phyloP scores from a whole-genome alignment of 2,888 invertebrate genomes.

The Epinotia ramella region DNA sequence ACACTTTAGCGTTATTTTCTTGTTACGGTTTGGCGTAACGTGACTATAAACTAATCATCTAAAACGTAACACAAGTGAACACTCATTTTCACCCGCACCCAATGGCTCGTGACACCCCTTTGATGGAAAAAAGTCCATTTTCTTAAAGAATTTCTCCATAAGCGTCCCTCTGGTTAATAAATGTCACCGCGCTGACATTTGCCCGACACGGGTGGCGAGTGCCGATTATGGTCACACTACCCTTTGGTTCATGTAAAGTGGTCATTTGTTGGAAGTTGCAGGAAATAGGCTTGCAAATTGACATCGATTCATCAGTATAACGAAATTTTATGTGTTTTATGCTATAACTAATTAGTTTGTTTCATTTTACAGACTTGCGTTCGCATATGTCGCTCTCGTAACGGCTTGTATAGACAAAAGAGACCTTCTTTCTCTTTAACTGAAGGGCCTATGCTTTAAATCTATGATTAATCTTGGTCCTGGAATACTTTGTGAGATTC shows the following conservation, averaged over 20 bases:
- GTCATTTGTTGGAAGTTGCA: constrained; percentile 32
- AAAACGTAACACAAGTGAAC: constrained; percentile 15
- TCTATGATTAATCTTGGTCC: too few relatives aligned
- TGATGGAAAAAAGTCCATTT: constrained; percentile 67
- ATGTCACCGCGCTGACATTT: constrained; percentile 69
- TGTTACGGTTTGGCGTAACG: background rate
- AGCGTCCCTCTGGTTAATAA: constrained; percentile 79
- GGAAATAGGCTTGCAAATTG: constrained; percentile 30
- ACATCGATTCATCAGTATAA: constrained; percentile 13
- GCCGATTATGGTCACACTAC: constrained; percentile 40
- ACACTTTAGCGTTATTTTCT: background rate
- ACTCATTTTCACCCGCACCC: constrained; percentile 5
- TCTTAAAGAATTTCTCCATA: constrained; percentile 69
- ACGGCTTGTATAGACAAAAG: too few relatives aligned
- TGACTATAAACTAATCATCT: background rate
- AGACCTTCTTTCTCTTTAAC: too few relatives aligned
- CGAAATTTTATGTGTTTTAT: background rate
- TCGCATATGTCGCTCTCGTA: too few relatives aligned
- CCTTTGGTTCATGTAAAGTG: constrained; percentile 35
- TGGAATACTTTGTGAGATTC: too few relatives aligned
- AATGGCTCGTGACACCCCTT: constrained; percentile 55
- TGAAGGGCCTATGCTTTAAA: too few relatives aligned
- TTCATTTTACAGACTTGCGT: too few relatives aligned
- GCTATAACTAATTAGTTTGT: background rate
- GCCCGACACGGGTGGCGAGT: constrained; percentile 60